These are phyloP conservation scores for Lydus trimaculatus DNA, from an alignment of 2,888 invertebrate species.

Conservation along the genomic window DNA sequence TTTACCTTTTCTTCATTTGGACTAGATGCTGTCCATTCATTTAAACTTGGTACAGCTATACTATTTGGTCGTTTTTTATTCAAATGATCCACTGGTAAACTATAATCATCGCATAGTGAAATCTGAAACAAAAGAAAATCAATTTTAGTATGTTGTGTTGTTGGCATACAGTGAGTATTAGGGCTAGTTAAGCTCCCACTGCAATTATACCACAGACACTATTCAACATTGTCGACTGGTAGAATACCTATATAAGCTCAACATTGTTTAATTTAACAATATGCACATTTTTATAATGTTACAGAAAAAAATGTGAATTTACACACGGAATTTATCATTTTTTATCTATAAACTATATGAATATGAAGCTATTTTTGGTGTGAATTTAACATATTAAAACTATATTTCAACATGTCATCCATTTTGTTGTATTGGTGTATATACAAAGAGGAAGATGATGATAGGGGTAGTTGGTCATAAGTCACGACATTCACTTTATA, in stretches of 20 bases:
- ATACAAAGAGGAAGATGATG: not conserved
- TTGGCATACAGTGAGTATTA: not conserved
- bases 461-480: not conserved
- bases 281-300: not conserved
- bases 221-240: not conserved
- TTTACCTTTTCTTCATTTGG: conserved; percentile 65
- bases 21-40: conserved; percentile 68
- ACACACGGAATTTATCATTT: not conserved
- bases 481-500: conserved; percentile 1
- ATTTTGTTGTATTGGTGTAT: not conserved
- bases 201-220: conserved; percentile 21
- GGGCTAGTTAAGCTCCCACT: conserved; percentile 12
- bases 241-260: conserved; percentile 3
- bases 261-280: conserved; percentile 14
- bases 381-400: not conserved
- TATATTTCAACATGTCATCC: not conserved
- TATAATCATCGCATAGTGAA: conserved; percentile 86
- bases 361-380: not conserved
- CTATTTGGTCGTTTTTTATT: conserved; percentile 72
- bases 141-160: conserved; percentile 4
- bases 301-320: not conserved
- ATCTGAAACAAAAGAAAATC: conserved; percentile 67
- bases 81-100: conserved; percentile 84
- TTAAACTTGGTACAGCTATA: conserved; percentile 67
- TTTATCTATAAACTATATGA: not conserved